Percentiles rank a stretch among this genome's conserved stretches.
Evolutionary conservation across 2,797 vertebrate genomes (phyloP).

Genomic region (Hoplostethus mediterraneus): DNA sequence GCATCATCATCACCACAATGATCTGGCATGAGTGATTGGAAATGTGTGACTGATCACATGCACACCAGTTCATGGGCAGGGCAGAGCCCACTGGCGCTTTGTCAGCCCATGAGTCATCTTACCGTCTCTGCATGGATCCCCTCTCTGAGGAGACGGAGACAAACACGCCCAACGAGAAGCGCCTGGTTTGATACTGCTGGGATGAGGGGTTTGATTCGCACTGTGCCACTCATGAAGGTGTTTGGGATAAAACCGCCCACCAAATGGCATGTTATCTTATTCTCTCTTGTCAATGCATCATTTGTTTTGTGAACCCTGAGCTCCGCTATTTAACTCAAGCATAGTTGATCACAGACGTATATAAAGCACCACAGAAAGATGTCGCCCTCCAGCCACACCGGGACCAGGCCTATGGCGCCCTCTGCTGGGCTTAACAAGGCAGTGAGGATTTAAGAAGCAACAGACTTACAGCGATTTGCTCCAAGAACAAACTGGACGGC

Average conservation of each 20-base stretch:
- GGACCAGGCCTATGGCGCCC: slow-evolving; percentile 53
- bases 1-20: too few relatives aligned
- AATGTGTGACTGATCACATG: neutral
- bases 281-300: neutral
- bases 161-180: neutral
- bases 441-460: slow-evolving; percentile 19
- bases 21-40: neutral
- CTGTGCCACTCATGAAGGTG: neutral
- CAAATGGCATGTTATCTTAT: neutral
- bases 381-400: neutral
- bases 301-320: neutral
- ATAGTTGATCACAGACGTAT: neutral
- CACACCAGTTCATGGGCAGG: neutral
- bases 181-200: neutral
- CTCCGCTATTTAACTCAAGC: neutral
- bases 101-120: slow-evolving; percentile 21
- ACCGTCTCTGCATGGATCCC: slow-evolving; percentile 15
- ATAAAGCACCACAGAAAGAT: neutral
- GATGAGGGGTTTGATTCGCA: neutral
- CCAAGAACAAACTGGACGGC: neutral
- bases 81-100: slow-evolving; percentile 9
- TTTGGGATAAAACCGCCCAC: neutral
- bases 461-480: slow-evolving; percentile 15
- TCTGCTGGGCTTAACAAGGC: slow-evolving; percentile 59
- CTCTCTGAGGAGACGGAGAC: slow-evolving; percentile 1